phyloP scores from a whole-genome alignment of 92 coral and sea anemone genomes.

The Epizoanthus illoricatus region DNA sequence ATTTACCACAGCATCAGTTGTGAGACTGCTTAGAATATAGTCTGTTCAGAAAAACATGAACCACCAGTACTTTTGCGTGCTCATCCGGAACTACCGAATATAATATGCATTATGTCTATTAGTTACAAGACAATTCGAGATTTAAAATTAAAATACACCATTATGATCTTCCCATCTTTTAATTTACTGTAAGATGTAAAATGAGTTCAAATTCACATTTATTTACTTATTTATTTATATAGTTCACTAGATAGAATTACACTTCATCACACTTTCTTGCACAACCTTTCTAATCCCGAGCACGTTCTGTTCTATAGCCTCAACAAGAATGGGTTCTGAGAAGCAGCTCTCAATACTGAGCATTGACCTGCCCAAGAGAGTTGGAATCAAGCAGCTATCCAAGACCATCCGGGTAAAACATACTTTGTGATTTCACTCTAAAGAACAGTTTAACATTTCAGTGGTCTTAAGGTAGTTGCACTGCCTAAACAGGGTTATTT shows the following conservation, averaged over 20 bases:
- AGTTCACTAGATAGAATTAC: not conserved
- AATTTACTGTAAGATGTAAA: not conserved
- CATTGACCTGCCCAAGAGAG: conserved; percentile 88
- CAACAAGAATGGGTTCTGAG: conserved; percentile 55
- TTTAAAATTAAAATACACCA: no score
- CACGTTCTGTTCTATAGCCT: conserved; percentile 28
- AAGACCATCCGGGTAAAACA: conserved; percentile 72
- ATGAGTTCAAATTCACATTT: not conserved
- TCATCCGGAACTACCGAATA: no score
- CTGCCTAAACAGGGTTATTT: no score
- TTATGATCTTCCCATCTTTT: no score
- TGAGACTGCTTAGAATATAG: no score
- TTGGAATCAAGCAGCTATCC: conserved; percentile 86
- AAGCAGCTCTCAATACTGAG: conserved; percentile 84
- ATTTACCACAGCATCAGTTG: no score
- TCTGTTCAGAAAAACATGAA: no score
- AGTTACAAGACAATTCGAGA: no score
- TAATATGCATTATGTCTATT: no score
- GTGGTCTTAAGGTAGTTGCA: not conserved
- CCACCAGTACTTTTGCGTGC: no score
- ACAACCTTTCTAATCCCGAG: not conserved
- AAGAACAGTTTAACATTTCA: not conserved
- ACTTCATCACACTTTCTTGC: not conserved
- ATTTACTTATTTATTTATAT: not conserved
- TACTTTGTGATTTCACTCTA: not conserved